Percentiles rank a stretch among this genome's conserved stretches.
phyloP scores from a whole-genome alignment of 2,113 vertebrate genomes.

The Dicentrarchus labrax region DNA sequence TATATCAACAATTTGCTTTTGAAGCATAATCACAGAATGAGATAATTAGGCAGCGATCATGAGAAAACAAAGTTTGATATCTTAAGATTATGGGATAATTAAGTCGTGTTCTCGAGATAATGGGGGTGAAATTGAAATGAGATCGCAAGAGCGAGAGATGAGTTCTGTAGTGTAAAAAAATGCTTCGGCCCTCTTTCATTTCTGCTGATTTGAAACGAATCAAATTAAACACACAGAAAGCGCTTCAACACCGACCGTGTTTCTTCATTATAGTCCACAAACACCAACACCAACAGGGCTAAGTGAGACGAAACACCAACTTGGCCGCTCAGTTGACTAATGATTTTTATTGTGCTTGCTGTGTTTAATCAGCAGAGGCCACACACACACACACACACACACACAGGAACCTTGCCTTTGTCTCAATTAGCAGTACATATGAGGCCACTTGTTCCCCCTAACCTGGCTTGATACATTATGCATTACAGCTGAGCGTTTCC shows the following conservation, averaged over 20 bases:
- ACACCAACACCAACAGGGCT: conserved; percentile 15
- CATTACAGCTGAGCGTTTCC: conserved; percentile 20
- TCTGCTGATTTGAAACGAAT: neutral
- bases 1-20: neutral
- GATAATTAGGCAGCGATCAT: neutral
- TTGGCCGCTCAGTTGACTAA: neutral
- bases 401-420: neutral
- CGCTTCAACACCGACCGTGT: neutral
- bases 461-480: conserved; percentile 44
- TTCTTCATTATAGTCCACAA: conserved; percentile 24
- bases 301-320: conserved; percentile 22
- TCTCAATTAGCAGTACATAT: conserved; percentile 48
- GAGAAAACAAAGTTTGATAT: conserved; percentile 2
- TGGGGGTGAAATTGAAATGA: rapidly evolving
- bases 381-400: conserved; percentile 10
- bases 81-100: neutral
- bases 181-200: rapidly evolving
- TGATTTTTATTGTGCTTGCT: conserved; percentile 18
- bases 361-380: conserved; percentile 21
- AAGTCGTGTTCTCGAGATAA: neutral
- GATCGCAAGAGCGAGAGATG: neutral
- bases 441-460: conserved; percentile 32
- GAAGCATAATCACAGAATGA: neutral
- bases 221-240: neutral
- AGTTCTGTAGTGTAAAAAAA: neutral